Percentiles rank a stretch among this genome's conserved stretches.
phyloP scores from a whole-genome alignment of 2,888 invertebrate genomes.

The Drosophila incognita region DNA sequence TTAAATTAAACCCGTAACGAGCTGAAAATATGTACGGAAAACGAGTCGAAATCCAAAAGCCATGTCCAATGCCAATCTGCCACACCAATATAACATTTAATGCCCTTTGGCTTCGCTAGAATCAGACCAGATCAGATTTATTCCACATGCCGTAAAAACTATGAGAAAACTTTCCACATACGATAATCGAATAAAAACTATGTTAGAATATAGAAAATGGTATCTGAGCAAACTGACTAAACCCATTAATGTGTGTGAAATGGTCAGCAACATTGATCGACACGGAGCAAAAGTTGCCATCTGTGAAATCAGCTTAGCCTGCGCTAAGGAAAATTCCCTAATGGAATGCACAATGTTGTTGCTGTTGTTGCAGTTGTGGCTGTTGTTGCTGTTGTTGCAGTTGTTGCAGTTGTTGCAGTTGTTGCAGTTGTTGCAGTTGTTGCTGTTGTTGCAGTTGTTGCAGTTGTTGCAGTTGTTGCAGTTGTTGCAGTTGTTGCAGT shows the following conservation, averaged over 20 bases:
- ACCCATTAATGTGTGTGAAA: neutral
- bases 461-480: too few species aligned
- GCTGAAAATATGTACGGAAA: slow-evolving; percentile 47
- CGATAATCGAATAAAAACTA: neutral
- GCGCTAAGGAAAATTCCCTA: neutral
- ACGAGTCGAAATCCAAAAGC: slow-evolving; percentile 28
- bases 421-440: slow-evolving; percentile 9
- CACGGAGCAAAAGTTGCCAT: slow-evolving; percentile 16
- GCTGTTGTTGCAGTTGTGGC: slow-evolving; percentile 8
- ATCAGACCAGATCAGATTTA: neutral
- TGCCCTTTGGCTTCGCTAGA: neutral
- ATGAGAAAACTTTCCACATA: too few species aligned
- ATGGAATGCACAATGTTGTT: slow-evolving; percentile 8
- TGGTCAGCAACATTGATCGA: neutral
- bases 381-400: neutral
- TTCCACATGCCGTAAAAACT: neutral
- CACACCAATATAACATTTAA: slow-evolving; percentile 14
- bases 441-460: too few species aligned
- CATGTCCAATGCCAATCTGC: slow-evolving; percentile 2
- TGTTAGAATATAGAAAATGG: neutral
- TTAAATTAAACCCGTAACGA: slow-evolving; percentile 51
- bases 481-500: neutral
- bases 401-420: slow-evolving; percentile 7
- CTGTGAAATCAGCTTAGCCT: slow-evolving; percentile 6
- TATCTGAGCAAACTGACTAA: neutral